A percentile compares a stretch with the other conserved stretches of the same genome.
phyloP scores from a whole-genome alignment of 2,797 vertebrate genomes.

The Argyrosomus regius region DNA sequence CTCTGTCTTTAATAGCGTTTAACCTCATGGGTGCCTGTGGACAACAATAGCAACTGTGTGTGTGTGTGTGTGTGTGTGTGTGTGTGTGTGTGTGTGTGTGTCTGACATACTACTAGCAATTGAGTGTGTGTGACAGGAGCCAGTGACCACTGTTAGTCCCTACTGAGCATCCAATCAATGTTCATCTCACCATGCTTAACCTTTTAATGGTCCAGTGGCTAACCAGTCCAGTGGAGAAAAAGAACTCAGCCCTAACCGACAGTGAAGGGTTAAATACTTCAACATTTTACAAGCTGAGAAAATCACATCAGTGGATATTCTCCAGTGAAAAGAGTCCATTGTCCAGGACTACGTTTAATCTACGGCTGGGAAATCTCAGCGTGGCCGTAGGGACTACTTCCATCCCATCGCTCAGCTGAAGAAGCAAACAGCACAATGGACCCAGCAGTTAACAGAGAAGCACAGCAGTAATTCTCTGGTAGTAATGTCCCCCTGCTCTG shows the following conservation, averaged over 20 bases:
- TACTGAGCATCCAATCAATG: conserved; percentile 64
- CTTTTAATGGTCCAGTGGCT: conserved; percentile 56
- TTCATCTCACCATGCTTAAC: conserved; percentile 54
- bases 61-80: conserved; percentile 8
- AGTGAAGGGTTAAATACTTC: conserved; percentile 55
- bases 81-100: neutral
- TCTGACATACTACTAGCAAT: neutral
- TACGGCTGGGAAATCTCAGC: conserved; percentile 61
- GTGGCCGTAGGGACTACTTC: conserved; percentile 53
- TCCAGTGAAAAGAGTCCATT: conserved; percentile 54
- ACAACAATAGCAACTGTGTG: conserved; percentile 2
- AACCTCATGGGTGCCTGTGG: neutral
- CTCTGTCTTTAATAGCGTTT: conserved; percentile 29
- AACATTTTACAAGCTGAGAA: conserved; percentile 6
- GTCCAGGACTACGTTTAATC: conserved; percentile 56
- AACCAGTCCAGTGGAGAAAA: conserved; percentile 24
- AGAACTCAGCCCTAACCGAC: conserved; percentile 23
- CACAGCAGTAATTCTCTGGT: conserved; percentile 58
- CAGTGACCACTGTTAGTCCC: conserved; percentile 53
- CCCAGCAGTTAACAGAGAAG: conserved; percentile 44
- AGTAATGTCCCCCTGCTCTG: conserved; percentile 54
- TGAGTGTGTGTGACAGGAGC: conserved; percentile 60
- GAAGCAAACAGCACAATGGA: conserved; percentile 53
- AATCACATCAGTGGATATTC: conserved; percentile 38
- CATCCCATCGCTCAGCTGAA: conserved; percentile 51